These are phyloP conservation scores for Macroteleia sp. DNA, from an alignment of 2,888 invertebrate species.

Conservation along the genomic window DNA sequence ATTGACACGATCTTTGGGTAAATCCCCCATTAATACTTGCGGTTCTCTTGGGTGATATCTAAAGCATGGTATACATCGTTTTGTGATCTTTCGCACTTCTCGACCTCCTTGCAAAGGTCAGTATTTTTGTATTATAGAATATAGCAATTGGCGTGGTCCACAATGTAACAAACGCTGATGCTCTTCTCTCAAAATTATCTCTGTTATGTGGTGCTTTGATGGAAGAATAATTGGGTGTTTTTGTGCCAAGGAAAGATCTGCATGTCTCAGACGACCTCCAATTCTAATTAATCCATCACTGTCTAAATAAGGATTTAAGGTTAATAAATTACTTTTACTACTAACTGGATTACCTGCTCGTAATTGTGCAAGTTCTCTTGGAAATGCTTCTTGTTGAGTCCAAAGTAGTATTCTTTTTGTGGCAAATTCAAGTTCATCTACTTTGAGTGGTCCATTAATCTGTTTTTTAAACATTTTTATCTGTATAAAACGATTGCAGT, in stretches of 20 bases:
- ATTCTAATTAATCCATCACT: neutral
- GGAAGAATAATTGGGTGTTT: slow-evolving; percentile 9
- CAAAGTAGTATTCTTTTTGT: neutral
- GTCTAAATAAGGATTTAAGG: neutral
- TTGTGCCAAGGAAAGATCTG: neutral
- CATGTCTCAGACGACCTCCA: neutral
- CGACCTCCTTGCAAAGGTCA: neutral
- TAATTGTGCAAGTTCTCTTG: neutral
- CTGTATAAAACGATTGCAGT: neutral
- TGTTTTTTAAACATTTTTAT: neutral
- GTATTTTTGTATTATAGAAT: slow-evolving; percentile 10
- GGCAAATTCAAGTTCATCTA: neutral
- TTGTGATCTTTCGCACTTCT: neutral
- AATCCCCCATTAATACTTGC: neutral
- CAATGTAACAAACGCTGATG: slow-evolving; percentile 8
- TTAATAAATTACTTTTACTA: neutral
- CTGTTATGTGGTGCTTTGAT: slow-evolving; percentile 4
- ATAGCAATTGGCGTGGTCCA: slow-evolving; percentile 1
- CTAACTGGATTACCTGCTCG: neutral
- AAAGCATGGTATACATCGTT: neutral
- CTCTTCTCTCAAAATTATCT: slow-evolving; percentile 1
- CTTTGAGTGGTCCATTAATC: neutral
- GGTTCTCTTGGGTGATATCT: neutral
- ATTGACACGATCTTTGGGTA: neutral
- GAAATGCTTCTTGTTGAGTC: neutral